phyloP scores from a whole-genome alignment of 2,888 invertebrate species.

The Bombylius major region DNA sequence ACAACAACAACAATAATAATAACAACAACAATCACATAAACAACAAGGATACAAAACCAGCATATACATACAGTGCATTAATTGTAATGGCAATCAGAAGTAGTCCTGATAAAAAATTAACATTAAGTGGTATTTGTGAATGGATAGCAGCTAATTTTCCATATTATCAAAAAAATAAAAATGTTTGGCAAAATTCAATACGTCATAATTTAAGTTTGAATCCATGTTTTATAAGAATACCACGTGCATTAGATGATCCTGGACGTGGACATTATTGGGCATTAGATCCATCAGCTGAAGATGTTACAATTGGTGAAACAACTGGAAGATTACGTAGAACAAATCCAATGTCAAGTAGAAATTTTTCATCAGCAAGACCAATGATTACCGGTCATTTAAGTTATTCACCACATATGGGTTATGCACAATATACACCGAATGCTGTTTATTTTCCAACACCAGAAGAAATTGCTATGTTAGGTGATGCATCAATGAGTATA shows the following conservation, averaged over 20 bases:
- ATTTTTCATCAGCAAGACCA: neutral
- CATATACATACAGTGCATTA: constrained; percentile 93
- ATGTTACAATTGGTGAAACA: constrained; percentile 92
- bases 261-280: constrained; percentile 99
- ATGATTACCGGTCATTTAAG: neutral
- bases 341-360: constrained; percentile 9
- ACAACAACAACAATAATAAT: neutral
- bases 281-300: constrained; percentile 87
- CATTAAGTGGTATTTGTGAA: constrained; percentile 90
- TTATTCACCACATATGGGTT: neutral
- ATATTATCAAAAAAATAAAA: constrained; percentile 91
- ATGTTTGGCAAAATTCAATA: constrained; percentile 95
- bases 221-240: constrained; percentile 95
- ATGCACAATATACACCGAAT: neutral
- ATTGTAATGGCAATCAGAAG: constrained; percentile 98
- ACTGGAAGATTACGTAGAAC: constrained; percentile 80
- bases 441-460: neutral
- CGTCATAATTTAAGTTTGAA: constrained; percentile 45
- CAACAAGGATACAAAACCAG: constrained; percentile 51
- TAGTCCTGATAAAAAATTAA: constrained; percentile 80
- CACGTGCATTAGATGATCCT: constrained; percentile 92
- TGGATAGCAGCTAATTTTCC: constrained; percentile 96
- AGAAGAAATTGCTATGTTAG: neutral
- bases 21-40: neutral
- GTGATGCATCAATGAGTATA: neutral